Evolutionary conservation across 2,113 vertebrate species (phyloP).

Genomic region (Glareola pratincola): DNA sequence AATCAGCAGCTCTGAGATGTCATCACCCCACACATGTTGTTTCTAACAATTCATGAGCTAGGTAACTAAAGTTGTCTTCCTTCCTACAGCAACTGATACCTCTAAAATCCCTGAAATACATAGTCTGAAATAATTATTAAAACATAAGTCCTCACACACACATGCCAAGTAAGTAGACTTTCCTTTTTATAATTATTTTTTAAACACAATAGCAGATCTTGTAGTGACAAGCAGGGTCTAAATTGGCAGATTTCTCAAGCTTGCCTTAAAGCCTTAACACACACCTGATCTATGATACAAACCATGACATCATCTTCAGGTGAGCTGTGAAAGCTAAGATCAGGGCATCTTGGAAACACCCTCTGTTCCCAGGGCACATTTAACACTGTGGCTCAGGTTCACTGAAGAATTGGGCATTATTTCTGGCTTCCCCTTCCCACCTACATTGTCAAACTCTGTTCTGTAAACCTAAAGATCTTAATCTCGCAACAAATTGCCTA

Average conservation of each 20-base stretch:
- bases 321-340: background rate
- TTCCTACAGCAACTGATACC: background rate
- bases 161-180: background rate
- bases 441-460: background rate
- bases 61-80: background rate
- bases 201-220: background rate
- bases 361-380: background rate
- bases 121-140: background rate
- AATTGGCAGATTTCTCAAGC: background rate
- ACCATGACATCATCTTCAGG: background rate
- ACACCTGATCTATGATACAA: background rate
- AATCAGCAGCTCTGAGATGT: background rate
- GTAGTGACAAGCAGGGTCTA: background rate
- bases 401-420: background rate
- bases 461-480: background rate
- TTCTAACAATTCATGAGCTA: background rate
- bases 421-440: background rate
- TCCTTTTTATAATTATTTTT: background rate
- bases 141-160: rapidly evolving
- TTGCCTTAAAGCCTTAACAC: background rate
- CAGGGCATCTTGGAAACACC: background rate
- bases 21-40: background rate
- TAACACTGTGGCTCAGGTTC: rapidly evolving
- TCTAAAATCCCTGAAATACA: background rate
- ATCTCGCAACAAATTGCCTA: rapidly evolving